Evolutionary conservation across 2,888 invertebrate species (phyloP).

Genomic region (Cantharis rufa): DNA sequence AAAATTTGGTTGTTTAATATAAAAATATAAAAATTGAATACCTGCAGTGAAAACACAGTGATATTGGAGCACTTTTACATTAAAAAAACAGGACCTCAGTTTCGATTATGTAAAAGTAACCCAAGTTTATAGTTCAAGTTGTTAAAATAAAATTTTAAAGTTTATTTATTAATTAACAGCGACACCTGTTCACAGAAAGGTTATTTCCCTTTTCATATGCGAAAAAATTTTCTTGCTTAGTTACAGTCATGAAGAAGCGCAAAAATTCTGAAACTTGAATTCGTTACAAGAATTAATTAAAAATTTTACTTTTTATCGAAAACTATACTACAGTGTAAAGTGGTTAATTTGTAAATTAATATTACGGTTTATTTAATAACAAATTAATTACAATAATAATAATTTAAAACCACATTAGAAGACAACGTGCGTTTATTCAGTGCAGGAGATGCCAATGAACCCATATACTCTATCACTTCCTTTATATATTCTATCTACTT

Average conservation of each 20-base stretch:
- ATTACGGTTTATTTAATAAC: slow-evolving; percentile 1
- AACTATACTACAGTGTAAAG: background rate
- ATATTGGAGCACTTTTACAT: background rate
- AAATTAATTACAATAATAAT: slow-evolving; percentile 15
- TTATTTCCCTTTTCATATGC: background rate
- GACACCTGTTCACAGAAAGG: background rate
- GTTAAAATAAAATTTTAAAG: background rate
- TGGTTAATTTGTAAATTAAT: background rate
- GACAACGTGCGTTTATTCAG: slow-evolving; percentile 14
- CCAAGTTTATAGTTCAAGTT: background rate
- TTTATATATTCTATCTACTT: slow-evolving; percentile 17
- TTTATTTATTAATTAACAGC: background rate
- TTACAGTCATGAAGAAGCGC: background rate
- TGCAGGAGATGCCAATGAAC: slow-evolving; percentile 28
- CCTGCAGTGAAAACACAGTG: background rate
- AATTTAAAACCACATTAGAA: slow-evolving; percentile 9
- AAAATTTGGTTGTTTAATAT: background rate
- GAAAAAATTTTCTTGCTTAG: background rate
- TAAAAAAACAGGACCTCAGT: background rate
- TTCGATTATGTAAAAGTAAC: background rate
- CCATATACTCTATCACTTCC: slow-evolving; percentile 21
- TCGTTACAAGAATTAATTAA: background rate
- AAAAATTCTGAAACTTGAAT: background rate
- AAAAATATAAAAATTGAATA: no score
- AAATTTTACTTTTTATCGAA: background rate